Conservation (phyloP, 2,797 vertebrate species). For the Chelon auratus region DNA sequence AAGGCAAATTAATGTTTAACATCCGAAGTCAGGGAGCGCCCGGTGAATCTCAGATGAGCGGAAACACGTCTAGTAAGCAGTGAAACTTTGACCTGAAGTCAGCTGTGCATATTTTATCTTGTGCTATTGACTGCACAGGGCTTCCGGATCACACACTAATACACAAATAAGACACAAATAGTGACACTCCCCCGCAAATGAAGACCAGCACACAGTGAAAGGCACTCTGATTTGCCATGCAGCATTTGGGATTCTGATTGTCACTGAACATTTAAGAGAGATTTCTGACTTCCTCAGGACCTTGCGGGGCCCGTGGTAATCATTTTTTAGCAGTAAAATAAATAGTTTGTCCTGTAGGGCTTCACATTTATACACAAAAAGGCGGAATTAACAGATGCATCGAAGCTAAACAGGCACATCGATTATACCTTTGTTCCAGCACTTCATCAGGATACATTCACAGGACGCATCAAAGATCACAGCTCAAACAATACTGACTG, state of each 20-base stretch:
- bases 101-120: neutral
- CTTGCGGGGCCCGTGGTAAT: neutral
- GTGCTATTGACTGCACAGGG: slow-evolving; percentile 10
- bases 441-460: slow-evolving; percentile 48
- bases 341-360: slow-evolving; percentile 27
- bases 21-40: slow-evolving; percentile 53
- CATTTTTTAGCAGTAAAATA: slow-evolving; percentile 27
- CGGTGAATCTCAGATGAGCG: slow-evolving; percentile 19
- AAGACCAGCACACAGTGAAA: slow-evolving; percentile 41
- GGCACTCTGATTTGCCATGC: slow-evolving; percentile 35
- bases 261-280: slow-evolving; percentile 27
- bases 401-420: too few species aligned
- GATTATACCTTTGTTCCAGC: slow-evolving; percentile 11
- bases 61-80: neutral
- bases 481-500: slow-evolving; percentile 54
- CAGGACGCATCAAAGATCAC: neutral
- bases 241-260: slow-evolving; percentile 58
- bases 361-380: slow-evolving; percentile 29
- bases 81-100: slow-evolving; percentile 9
- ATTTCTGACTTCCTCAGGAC: slow-evolving; percentile 8
- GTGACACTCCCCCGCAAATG: slow-evolving; percentile 64
- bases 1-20: slow-evolving; percentile 29
- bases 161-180: slow-evolving; percentile 42
- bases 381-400: neutral
- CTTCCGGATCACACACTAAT: neutral